Conservation (phyloP, 2,888 invertebrate genomes). For the Ochropleura leucogaster region DNA sequence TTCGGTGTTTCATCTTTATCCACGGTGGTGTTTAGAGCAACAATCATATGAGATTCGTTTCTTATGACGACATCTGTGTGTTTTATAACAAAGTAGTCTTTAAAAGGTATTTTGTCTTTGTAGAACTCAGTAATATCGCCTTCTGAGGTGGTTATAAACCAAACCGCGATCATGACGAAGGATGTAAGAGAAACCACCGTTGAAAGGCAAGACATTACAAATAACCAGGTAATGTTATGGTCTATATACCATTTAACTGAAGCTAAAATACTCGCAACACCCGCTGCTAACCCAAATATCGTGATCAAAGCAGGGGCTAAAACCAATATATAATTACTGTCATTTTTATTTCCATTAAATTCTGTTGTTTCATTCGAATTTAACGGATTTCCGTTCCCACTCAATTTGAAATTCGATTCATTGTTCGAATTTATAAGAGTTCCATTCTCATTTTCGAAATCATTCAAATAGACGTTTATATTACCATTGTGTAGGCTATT, state of each 20-base stretch:
- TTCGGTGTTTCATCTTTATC: slow-evolving; percentile 73
- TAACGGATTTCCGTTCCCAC: slow-evolving; percentile 51
- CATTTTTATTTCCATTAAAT: slow-evolving; percentile 63
- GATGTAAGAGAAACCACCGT: slow-evolving; percentile 86
- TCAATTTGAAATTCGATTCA: slow-evolving; percentile 58
- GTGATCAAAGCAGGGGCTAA: slow-evolving; percentile 88
- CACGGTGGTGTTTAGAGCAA: slow-evolving; percentile 74
- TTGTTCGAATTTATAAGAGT: slow-evolving; percentile 53
- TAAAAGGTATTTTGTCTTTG: slow-evolving; percentile 83
- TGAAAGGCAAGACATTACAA: slow-evolving; percentile 90
- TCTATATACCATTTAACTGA: slow-evolving; percentile 93
- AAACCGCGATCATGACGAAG: slow-evolving; percentile 83
- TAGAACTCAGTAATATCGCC: slow-evolving; percentile 83
- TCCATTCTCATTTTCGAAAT: slow-evolving; percentile 52
- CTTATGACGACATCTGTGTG: slow-evolving; percentile 79
- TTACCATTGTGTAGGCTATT: slow-evolving; percentile 43
- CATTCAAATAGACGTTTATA: slow-evolving; percentile 36
- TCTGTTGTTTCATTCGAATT: slow-evolving; percentile 55
- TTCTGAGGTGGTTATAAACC: slow-evolving; percentile 83
- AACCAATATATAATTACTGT: slow-evolving; percentile 78
- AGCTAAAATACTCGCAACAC: slow-evolving; percentile 90
- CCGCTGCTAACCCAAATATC: slow-evolving; percentile 88
- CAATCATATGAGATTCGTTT: slow-evolving; percentile 84
- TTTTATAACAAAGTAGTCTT: slow-evolving; percentile 82
- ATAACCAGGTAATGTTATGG: slow-evolving; percentile 91